These are phyloP conservation scores for Basileuterus tristriatus DNA, from an alignment of 2,797 vertebrate genomes.

Conservation along the genomic window DNA sequence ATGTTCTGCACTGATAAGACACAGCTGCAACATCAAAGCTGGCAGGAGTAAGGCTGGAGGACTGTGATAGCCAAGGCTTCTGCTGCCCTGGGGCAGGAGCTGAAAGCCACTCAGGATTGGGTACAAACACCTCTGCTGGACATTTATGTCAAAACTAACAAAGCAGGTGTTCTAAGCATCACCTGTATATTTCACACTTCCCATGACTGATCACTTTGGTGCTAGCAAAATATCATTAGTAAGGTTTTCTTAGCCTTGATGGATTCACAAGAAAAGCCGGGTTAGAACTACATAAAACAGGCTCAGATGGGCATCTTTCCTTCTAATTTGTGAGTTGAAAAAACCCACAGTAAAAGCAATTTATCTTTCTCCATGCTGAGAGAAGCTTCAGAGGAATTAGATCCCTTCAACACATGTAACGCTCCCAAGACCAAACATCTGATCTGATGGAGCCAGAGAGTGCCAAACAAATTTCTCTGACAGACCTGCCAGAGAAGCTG, in stretches of 20 bases:
- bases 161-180: not conserved
- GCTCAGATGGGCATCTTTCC: not conserved
- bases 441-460: not conserved
- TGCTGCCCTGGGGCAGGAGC: not conserved
- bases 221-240: not conserved
- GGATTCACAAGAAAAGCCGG: not conserved
- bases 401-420: not conserved
- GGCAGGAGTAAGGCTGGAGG: not conserved
- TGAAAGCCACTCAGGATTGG: not conserved
- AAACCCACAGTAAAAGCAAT: not conserved
- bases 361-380: not conserved
- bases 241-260: not conserved
- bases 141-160: not conserved
- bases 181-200: not conserved
- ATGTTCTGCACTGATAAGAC: conserved; percentile 59
- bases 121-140: not conserved
- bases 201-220: not conserved
- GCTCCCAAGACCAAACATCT: not conserved
- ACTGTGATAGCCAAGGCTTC: conserved; percentile 29
- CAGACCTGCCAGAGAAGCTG: not conserved
- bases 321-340: not conserved
- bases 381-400: not conserved
- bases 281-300: not conserved
- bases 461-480: not conserved
- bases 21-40: not conserved